These are phyloP conservation scores for Phenganax stokvisi DNA, from an alignment of 92 coral and sea anemone species.

Conservation along the genomic window DNA sequence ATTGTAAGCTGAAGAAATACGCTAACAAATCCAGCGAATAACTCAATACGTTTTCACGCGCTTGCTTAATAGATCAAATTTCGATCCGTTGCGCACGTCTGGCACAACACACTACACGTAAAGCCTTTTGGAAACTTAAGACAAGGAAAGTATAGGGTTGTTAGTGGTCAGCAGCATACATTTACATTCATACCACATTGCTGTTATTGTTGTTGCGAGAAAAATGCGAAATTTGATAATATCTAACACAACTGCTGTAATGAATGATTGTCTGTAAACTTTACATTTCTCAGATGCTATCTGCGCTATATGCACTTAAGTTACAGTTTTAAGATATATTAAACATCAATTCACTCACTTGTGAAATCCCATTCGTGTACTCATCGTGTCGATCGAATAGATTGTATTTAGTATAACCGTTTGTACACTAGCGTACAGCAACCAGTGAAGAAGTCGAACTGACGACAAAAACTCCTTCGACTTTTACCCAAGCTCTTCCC, in stretches of 20 bases:
- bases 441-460: too few relatives aligned
- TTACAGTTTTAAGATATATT: background rate
- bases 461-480: too few relatives aligned
- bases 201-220: background rate
- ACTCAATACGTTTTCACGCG: too few relatives aligned
- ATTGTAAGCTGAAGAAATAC: background rate
- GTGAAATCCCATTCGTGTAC: slow-evolving; percentile 16
- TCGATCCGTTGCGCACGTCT: too few relatives aligned
- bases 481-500: too few relatives aligned
- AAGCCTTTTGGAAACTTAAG: too few relatives aligned
- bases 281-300: slow-evolving; percentile 3
- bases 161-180: background rate
- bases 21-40: background rate
- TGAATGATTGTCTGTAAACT: slow-evolving; percentile 1
- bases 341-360: background rate
- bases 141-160: too few relatives aligned
- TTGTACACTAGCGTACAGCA: background rate
- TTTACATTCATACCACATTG: background rate
- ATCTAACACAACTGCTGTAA: background rate
- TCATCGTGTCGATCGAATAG: background rate
- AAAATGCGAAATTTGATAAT: background rate
- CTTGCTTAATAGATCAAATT: too few relatives aligned
- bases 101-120: too few relatives aligned
- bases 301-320: background rate
- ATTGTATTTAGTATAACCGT: background rate